phyloP scores from a whole-genome alignment of 2,797 vertebrate genomes.

The Amphiprion clarkii region DNA sequence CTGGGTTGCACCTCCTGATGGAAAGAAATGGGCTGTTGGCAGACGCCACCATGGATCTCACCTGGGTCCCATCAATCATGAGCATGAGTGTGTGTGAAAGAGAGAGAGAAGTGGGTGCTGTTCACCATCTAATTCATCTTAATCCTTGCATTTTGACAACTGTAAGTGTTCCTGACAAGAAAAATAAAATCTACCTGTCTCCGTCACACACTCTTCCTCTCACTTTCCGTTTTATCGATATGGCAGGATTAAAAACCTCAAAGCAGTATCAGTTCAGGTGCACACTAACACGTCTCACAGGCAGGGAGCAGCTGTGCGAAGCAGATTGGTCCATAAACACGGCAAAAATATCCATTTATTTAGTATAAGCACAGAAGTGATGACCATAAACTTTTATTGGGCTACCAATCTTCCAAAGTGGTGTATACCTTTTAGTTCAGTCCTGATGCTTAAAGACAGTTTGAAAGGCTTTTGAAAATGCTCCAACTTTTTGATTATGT shows the following conservation, averaged over 20 bases:
- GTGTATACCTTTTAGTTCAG: too few species aligned
- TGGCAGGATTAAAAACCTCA: constrained; percentile 6
- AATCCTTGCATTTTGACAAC: constrained; percentile 5
- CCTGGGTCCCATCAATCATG: constrained; percentile 18
- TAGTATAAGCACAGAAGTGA: not conserved
- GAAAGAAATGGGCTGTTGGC: constrained; percentile 1
- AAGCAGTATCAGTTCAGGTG: not conserved
- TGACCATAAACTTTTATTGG: too few species aligned
- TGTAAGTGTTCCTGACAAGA: not conserved
- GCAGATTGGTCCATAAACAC: constrained; percentile 18
- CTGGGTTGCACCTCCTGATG: not conserved
- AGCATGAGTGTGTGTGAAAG: not conserved
- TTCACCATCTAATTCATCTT: constrained; percentile 4
- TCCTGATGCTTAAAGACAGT: too few species aligned
- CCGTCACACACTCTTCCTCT: not conserved
- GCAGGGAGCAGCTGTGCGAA: constrained; percentile 30
- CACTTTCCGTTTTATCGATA: not conserved
- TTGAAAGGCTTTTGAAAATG: too few species aligned
- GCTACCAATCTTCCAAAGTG: too few species aligned
- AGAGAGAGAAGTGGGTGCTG: not conserved
- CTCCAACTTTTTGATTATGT: too few species aligned
- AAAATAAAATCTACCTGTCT: not conserved
- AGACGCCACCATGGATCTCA: constrained; percentile 5
- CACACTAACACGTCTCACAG: not conserved
- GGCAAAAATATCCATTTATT: constrained; percentile 9